A percentile compares a stretch with the other conserved stretches of the same genome.
These are phyloP conservation scores for Dicaeum eximium DNA, from an alignment of 2,113 vertebrate species.

Conservation along the genomic window DNA sequence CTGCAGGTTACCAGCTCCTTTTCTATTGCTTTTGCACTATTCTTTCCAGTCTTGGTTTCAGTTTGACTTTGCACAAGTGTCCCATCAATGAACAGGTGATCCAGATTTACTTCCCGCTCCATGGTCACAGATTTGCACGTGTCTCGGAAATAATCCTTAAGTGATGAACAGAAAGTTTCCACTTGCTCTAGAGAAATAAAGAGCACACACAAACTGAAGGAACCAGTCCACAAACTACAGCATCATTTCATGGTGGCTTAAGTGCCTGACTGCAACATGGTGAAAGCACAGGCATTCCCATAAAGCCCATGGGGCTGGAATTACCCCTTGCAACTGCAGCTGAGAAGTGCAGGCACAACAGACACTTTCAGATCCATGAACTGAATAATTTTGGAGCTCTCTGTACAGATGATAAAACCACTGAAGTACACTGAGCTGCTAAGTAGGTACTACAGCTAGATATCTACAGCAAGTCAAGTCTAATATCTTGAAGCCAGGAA, in stretches of 20 bases:
- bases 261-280: neutral
- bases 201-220: neutral
- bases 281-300: neutral
- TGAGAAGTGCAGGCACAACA: neutral
- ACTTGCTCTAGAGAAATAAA: constrained; percentile 72
- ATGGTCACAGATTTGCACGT: constrained; percentile 39
- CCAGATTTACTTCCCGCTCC: constrained; percentile 58
- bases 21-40: constrained; percentile 73
- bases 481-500: neutral
- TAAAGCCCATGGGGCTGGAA: neutral
- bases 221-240: neutral
- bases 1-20: constrained; percentile 76
- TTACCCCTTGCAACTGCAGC: neutral
- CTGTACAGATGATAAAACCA: neutral
- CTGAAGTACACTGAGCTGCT: neutral
- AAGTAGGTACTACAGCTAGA: neutral
- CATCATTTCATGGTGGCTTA: neutral
- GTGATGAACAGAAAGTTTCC: constrained; percentile 63
- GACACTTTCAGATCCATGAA: neutral
- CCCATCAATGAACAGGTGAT: constrained; percentile 75
- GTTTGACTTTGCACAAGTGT: constrained; percentile 71
- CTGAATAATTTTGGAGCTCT: neutral
- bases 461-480: neutral
- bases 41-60: constrained; percentile 71
- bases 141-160: constrained; percentile 70